Evolutionary conservation across 2,797 vertebrate species (phyloP), one percentile per base, ranked within the genome.

Genomic region (Muscicapa striata): DNA sequence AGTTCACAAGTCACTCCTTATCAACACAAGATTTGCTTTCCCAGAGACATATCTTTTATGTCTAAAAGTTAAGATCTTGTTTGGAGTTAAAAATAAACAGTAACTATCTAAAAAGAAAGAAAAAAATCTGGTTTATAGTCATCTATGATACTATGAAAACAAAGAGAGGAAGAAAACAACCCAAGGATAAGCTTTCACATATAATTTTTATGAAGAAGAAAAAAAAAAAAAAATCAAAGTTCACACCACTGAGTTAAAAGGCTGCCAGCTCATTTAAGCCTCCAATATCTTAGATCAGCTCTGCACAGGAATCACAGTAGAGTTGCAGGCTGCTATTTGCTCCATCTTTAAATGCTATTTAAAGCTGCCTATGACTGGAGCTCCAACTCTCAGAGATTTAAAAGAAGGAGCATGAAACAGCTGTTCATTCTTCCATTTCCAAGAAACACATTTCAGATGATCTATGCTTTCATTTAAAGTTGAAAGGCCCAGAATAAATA

Each of bases 381-480:
- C 48, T 90, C 63, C 80, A 93, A 9, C 43, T 90, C 77, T 69
- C 40, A 76, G 83, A 76, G 87, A 89, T 95, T 96, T 93, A 84
- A 91, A 93, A 80, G 89, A 90, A 89, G 70, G 76, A 79, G 76
- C 75, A 78, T 74, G 75, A 96, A 96, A 81, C 94, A 96, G 48
- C 69, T 93, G 94, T 69, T 95, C 89, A 90, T 95, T 93, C 94
- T 94, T 90, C 78, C 74, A 73, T 95, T 93, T 94, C 87, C 86
- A 93, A 87, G 87, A 72, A 95, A 85, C 29, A 51, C 64, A 87
- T 83, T 94, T 87, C 87, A 73, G 78, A 95, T 89, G 76, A 93
- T 93, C 89, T 82, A 85, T 51, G 51, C 72, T 91, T 95, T 94
- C 92, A 93, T 93, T 95, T 95, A 85, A 95, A 94, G 89, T 87